These are phyloP conservation scores for Asteroscopus sphinx DNA, from an alignment of 2,888 invertebrate genomes.

Conservation along the genomic window DNA sequence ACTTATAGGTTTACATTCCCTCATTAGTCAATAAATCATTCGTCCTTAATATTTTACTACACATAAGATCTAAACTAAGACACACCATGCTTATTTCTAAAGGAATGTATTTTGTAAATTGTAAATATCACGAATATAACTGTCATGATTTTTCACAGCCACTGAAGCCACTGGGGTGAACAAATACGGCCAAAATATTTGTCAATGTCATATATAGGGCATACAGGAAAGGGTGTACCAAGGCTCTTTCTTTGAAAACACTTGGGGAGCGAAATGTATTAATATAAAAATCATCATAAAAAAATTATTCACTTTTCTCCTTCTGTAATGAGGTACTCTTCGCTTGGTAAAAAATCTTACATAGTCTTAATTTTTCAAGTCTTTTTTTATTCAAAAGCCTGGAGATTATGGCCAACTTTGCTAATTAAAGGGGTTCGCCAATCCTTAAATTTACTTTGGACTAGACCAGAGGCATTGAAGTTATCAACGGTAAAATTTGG, in stretches of 20 bases:
- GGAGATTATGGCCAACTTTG: slow-evolving; percentile 36
- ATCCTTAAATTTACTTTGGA: slow-evolving; percentile 61
- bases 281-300: slow-evolving; percentile 15
- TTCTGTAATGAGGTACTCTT: slow-evolving; percentile 6
- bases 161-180: slow-evolving; percentile 52
- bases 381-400: slow-evolving; percentile 33
- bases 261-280: slow-evolving; percentile 14
- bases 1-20: too few relatives aligned
- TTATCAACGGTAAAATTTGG: slow-evolving; percentile 84
- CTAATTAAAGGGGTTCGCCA: slow-evolving; percentile 53
- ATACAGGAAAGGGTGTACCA: slow-evolving; percentile 15
- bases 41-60: slow-evolving; percentile 2
- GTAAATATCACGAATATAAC: slow-evolving; percentile 47
- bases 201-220: slow-evolving; percentile 24
- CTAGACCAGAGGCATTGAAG: slow-evolving; percentile 70
- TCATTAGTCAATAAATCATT: slow-evolving; percentile 3
- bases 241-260: slow-evolving; percentile 15
- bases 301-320: slow-evolving; percentile 15
- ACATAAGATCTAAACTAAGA: not conserved
- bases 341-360: not conserved
- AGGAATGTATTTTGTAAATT: slow-evolving; percentile 51
- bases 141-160: slow-evolving; percentile 60
- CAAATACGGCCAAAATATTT: slow-evolving; percentile 40
- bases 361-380: slow-evolving; percentile 1
- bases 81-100: slow-evolving; percentile 32